Conservation (phyloP, 2,113 vertebrate genomes). For the Ovis aries region ARS-UI_Ramb_v3.0 NC_056061.1:73236001-73236500, state of each 20-base stretch:
- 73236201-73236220: neutral
- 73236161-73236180: neutral
- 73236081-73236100: neutral
- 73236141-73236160: neutral
- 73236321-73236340: constrained; percentile 49
- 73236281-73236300: constrained; percentile 13
- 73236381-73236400: constrained; percentile 53
- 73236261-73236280: neutral
- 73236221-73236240: neutral
- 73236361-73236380: constrained; percentile 53
- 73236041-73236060: neutral
- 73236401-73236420: constrained; percentile 46
- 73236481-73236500: neutral
- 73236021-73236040: rapidly evolving
- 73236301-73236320: constrained; percentile 11
- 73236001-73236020: rapidly evolving
- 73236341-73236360: constrained; percentile 58
- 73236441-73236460: constrained; percentile 30
- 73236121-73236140: neutral
- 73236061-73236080: neutral
- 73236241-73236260: neutral
- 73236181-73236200: neutral
- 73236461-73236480: constrained; percentile 35
- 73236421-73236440: constrained; percentile 27
- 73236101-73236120: neutral